These are phyloP conservation scores for Antennarius maculatus DNA, from an alignment of 2,797 vertebrate species.

Conservation along the genomic window DNA sequence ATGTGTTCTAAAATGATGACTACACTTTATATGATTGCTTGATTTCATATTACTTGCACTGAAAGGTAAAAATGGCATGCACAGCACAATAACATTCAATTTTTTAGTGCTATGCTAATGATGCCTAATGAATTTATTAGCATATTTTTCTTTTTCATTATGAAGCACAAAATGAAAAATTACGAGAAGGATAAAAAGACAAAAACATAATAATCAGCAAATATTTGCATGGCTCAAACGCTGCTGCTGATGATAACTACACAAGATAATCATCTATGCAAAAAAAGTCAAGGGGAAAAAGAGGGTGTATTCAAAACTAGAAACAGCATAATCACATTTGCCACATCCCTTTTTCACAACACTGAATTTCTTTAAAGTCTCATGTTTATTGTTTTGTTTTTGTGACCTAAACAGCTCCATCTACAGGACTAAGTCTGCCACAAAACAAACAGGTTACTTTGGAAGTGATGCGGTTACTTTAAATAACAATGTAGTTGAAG, in stretches of 20 bases:
- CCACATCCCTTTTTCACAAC: background rate
- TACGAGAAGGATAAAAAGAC: background rate
- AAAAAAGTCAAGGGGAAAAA: background rate
- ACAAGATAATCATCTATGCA: background rate
- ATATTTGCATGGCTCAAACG: background rate
- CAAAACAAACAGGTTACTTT: slow-evolving; percentile 72
- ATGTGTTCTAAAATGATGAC: slow-evolving; percentile 3
- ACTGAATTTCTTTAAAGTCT: background rate
- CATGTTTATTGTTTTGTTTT: background rate
- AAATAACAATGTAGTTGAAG: slow-evolving; percentile 64
- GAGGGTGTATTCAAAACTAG: no score
- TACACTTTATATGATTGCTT: background rate
- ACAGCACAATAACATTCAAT: no score
- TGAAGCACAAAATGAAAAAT: background rate
- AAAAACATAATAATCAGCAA: background rate
- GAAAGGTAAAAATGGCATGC: no score
- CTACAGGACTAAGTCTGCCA: slow-evolving; percentile 60
- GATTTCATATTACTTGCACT: background rate
- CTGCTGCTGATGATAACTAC: background rate
- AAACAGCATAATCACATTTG: no score
- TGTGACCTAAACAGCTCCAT: slow-evolving; percentile 1
- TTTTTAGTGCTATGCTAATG: no score
- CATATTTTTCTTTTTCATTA: no score
- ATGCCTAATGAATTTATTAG: no score
- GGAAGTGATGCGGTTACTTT: slow-evolving; percentile 63